A percentile compares a stretch with the other conserved stretches of the same genome.
Evolutionary conservation across 2,113 vertebrate species (phyloP).

Genomic region (Cairina moschata): DNA sequence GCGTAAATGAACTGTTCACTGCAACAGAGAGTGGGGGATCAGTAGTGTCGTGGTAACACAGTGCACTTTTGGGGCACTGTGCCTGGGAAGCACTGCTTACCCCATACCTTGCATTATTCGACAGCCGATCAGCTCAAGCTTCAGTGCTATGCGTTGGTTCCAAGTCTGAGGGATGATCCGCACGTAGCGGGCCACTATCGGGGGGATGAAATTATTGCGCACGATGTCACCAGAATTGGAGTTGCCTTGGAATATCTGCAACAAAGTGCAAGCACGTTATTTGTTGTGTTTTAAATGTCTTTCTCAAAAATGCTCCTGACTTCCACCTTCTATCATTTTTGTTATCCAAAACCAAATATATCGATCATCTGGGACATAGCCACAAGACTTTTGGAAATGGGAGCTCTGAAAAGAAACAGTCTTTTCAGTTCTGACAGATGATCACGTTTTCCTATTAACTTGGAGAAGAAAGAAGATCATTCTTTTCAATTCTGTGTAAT

Average conservation of each 20-base stretch:
- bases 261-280: rapidly evolving
- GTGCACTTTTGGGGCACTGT: background rate
- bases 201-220: conserved; percentile 83
- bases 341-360: background rate
- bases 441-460: conserved; percentile 1
- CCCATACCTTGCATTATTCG: conserved; percentile 70
- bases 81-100: background rate
- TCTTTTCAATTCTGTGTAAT: background rate
- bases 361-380: background rate
- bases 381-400: background rate
- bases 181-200: conserved; percentile 79
- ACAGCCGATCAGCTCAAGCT: conserved; percentile 83
- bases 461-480: background rate
- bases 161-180: conserved; percentile 81
- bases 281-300: background rate
- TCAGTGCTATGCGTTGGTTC: conserved; percentile 82
- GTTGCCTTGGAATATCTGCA: conserved; percentile 85
- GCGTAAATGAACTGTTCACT: conserved; percentile 72
- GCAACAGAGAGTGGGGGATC: background rate
- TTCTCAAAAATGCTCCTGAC: background rate
- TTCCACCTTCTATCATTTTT: background rate
- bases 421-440: background rate
- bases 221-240: conserved; percentile 76
- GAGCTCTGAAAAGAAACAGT: background rate
- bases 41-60: background rate